These are phyloP conservation scores for Seriola dumerili DNA, from an alignment of 2,113 vertebrate species.

Conservation along the genomic window DNA sequence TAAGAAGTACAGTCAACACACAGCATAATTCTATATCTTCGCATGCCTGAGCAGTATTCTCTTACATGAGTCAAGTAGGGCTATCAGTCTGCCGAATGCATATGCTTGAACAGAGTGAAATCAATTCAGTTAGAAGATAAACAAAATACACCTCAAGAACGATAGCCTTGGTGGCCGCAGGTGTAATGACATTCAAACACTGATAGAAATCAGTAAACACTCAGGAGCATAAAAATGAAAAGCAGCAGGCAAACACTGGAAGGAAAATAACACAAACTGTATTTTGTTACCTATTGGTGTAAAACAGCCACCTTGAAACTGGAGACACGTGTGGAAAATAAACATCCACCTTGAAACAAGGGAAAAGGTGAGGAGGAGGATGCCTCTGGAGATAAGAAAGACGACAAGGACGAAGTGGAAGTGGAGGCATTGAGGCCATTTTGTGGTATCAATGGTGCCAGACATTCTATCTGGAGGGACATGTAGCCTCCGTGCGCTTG, in stretches of 20 bases:
- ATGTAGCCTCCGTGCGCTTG: constrained; percentile 69
- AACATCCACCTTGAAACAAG: constrained; percentile 59
- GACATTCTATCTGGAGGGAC: constrained; percentile 77
- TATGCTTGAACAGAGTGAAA: constrained; percentile 49
- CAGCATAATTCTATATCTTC: constrained; percentile 43
- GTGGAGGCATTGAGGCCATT: constrained; percentile 69
- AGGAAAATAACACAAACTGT: neutral
- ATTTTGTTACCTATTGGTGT: constrained; percentile 1
- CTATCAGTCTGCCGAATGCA: constrained; percentile 43
- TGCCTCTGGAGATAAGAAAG: constrained; percentile 54
- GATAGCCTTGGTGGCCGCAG: constrained; percentile 47
- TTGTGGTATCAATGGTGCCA: constrained; percentile 77
- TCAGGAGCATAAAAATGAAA: constrained; percentile 51
- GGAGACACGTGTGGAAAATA: constrained; percentile 32
- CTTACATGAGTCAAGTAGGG: constrained; percentile 57
- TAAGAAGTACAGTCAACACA: constrained; percentile 23
- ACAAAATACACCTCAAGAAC: constrained; percentile 54
- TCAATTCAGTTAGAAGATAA: constrained; percentile 64
- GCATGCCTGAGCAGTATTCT: constrained; percentile 41
- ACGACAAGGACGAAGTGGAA: constrained; percentile 66
- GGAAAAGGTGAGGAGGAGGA: constrained; percentile 63
- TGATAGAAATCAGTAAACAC: constrained; percentile 74
- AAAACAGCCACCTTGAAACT: constrained; percentile 57
- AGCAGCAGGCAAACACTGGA: constrained; percentile 22
- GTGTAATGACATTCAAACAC: constrained; percentile 68